phyloP scores from a whole-genome alignment of 2,113 vertebrate species.

The Gymnorhina tibicen region DNA sequence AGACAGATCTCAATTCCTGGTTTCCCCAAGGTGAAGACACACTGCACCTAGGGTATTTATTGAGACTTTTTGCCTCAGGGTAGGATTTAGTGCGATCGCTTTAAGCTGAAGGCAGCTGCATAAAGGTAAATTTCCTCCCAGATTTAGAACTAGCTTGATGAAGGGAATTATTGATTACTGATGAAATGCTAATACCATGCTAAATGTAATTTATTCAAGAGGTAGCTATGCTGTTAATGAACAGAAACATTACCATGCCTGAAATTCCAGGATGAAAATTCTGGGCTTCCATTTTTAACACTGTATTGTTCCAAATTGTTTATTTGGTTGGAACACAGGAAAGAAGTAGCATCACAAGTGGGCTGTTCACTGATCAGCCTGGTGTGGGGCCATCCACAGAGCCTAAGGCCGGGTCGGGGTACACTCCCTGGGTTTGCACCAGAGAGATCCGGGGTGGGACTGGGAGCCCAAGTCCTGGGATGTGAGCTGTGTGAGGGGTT shows the following conservation, averaged over 20 bases:
- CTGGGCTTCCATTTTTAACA: background rate
- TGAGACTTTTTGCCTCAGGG: background rate
- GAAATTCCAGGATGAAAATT: background rate
- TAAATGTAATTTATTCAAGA: background rate
- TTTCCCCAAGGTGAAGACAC: background rate
- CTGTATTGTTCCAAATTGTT: background rate
- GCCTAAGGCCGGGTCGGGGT: background rate
- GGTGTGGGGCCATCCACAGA: background rate
- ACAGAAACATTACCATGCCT: background rate
- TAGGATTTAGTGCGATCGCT: fast-evolving
- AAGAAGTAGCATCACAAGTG: background rate
- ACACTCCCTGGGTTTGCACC: background rate
- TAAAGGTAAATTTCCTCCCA: background rate
- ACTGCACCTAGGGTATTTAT: background rate
- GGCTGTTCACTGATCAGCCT: background rate
- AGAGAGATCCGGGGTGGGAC: background rate
- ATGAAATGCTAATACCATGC: background rate
- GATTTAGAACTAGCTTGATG: background rate
- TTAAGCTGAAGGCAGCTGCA: background rate
- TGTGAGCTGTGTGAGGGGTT: fast-evolving
- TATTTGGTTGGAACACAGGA: background rate
- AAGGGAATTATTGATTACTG: background rate
- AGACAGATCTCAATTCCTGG: background rate
- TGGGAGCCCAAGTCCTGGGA: background rate
- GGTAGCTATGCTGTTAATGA: background rate